Percentiles rank a stretch among this genome's conserved stretches.
Conservation (phyloP, 2,113 vertebrate genomes). For the Crotalus horridus region DNA sequence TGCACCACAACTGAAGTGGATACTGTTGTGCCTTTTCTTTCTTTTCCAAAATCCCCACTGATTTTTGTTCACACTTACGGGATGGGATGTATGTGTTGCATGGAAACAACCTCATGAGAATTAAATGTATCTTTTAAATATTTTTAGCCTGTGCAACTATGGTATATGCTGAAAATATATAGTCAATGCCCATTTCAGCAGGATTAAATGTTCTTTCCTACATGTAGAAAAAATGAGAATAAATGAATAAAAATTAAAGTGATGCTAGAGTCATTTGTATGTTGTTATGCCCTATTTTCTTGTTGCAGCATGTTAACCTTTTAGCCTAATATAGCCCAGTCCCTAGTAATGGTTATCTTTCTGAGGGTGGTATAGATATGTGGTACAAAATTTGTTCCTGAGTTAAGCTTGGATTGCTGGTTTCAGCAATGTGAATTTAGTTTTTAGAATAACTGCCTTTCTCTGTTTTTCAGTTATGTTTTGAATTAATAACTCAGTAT, state of each 20-base stretch:
- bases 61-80: background rate
- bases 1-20: background rate
- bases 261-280: background rate
- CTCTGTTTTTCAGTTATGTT: background rate
- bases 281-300: background rate
- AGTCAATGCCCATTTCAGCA: background rate
- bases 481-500: background rate
- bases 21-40: background rate
- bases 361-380: background rate
- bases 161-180: background rate
- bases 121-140: background rate
- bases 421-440: background rate
- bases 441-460: background rate
- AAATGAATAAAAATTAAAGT: background rate
- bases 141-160: background rate
- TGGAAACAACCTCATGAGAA: background rate
- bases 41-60: background rate
- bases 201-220: background rate
- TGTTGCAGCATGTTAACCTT: background rate
- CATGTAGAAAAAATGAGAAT: background rate
- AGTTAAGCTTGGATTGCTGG: background rate
- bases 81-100: background rate
- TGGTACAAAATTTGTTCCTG: background rate
- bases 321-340: background rate
- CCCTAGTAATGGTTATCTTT: background rate